These are phyloP conservation scores for Heliconius aoede DNA, from an alignment of 2,888 invertebrate species.

Conservation along the genomic window DNA sequence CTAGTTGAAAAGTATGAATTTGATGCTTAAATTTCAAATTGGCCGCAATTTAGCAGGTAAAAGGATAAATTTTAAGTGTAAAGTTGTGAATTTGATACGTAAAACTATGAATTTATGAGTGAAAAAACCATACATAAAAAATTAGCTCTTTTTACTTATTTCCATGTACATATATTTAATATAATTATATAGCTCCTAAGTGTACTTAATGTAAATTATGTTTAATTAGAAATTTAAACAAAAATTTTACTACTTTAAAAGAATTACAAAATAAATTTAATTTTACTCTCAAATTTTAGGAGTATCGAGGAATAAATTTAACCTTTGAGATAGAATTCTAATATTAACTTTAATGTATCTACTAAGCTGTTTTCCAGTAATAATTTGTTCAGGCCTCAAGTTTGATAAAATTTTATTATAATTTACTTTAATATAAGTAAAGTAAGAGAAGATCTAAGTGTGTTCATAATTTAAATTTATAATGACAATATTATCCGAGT, in stretches of 20 bases:
- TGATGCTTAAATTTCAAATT: no score
- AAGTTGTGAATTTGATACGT: no score
- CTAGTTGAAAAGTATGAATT: no score
- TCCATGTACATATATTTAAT: no score
- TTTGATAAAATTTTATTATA: neutral
- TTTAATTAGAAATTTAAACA: neutral
- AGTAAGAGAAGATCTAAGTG: neutral
- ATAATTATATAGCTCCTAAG: no score
- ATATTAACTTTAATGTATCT: constrained; percentile 8
- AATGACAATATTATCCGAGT: neutral
- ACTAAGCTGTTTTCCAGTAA: constrained; percentile 7
- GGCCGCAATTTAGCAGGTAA: no score
- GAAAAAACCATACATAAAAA: no score
- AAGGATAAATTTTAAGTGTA: no score
- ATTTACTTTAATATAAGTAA: constrained; percentile 1
- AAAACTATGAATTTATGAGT: no score
- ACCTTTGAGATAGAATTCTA: neutral
- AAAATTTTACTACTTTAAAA: neutral
- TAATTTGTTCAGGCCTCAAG: constrained; percentile 2
- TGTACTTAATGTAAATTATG: no score
- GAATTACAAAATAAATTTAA: constrained; percentile 2
- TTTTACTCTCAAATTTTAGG: neutral
- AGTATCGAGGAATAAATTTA: constrained; percentile 7
- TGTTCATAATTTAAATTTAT: neutral
- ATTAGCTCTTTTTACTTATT: no score